Evolutionary conservation across 1,140 invertebrate species (phyloP), one percentile per base, ranked within the genome.

Genomic region (Heliconius hewitsoni): DNA sequence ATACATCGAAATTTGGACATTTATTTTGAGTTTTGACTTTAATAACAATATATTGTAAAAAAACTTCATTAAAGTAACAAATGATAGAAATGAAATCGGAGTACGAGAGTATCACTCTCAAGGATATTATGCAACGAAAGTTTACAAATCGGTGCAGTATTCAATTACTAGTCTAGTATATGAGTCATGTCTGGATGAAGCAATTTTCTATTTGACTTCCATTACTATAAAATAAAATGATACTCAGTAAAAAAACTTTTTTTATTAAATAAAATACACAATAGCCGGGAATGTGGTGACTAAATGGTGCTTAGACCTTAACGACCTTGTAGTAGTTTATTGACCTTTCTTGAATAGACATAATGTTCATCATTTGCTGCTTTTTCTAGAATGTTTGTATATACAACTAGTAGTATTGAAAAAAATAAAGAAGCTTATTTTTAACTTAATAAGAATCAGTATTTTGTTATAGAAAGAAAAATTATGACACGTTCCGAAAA

Each of bases 401-500:
- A 30, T 30, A 66, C 1, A 30, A 11, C n/a, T 27, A 1, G 27
- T 30, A 4, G 11, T 66, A 27, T 30, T 27, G 11, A 66, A 66
- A 30, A 2, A 6, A 27, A 66, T 13, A 27, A 66, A 27, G 23
- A 66, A 66, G 23, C 60, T 27, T 27, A 30, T 66, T 9, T 30
- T 13, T 30, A 11, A 27, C n/a, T 30, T 66, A 16, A 66, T 27
- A 66, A 66, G 11, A 27, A 66, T 5, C 23, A 66, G 23, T 30
- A 1, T 27, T 66, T 27, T 66, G 13, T 66, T 4, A 27, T 13
- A 66, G 2, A 66, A 13, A 66, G 23, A 71, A 71, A 71, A 71
- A 71, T 71, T 37, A 71, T 90, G 87, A 93, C 93, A 93, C 93
- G 93, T 94, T 92, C 85, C 83, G 76, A 80, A 82, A 77, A 82